Evolutionary conservation across 1,140 invertebrate species (phyloP).

Genomic region (Fopius arisanus): DNA sequence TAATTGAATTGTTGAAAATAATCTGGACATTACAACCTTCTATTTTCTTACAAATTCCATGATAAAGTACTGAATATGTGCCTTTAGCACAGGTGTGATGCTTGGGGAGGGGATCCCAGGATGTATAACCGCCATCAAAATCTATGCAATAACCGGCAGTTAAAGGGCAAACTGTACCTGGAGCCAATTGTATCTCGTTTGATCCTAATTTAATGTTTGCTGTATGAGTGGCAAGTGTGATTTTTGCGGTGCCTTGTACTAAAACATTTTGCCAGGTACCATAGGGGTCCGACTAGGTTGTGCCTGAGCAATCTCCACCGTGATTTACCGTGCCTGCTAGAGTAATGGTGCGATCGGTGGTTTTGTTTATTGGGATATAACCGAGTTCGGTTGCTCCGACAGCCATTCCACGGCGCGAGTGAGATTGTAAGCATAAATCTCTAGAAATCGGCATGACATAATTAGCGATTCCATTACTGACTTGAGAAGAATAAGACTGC

Average conservation of each 20-base stretch:
- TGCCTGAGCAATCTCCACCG: slow-evolving; percentile 19
- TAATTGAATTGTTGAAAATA: too few species aligned
- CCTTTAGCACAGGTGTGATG: slow-evolving; percentile 11
- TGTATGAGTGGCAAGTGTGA: background rate
- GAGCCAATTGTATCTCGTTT: slow-evolving; percentile 27
- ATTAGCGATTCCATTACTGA: background rate
- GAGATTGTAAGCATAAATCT: background rate
- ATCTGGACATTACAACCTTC: too few species aligned
- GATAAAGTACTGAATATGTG: slow-evolving; percentile 30
- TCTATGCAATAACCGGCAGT: slow-evolving; percentile 29
- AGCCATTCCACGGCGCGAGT: background rate
- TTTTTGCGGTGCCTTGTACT: slow-evolving; percentile 13
- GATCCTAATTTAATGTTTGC: slow-evolving; percentile 7
- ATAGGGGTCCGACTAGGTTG: slow-evolving; percentile 19
- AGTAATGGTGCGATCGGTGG: background rate
- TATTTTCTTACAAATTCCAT: slow-evolving; percentile 28
- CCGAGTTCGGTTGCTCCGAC: background rate
- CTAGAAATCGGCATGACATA: background rate
- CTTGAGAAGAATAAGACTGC: background rate
- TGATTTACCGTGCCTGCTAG: background rate
- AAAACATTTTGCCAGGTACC: slow-evolving; percentile 28
- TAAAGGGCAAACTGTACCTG: slow-evolving; percentile 20
- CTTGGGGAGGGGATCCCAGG: slow-evolving; percentile 25
- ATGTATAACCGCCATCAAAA: slow-evolving; percentile 27
- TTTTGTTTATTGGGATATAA: background rate